A percentile compares a stretch with the other conserved stretches of the same genome.
phyloP scores from a whole-genome alignment of 2,113 vertebrate genomes.

The Micromys minutus region DNA sequence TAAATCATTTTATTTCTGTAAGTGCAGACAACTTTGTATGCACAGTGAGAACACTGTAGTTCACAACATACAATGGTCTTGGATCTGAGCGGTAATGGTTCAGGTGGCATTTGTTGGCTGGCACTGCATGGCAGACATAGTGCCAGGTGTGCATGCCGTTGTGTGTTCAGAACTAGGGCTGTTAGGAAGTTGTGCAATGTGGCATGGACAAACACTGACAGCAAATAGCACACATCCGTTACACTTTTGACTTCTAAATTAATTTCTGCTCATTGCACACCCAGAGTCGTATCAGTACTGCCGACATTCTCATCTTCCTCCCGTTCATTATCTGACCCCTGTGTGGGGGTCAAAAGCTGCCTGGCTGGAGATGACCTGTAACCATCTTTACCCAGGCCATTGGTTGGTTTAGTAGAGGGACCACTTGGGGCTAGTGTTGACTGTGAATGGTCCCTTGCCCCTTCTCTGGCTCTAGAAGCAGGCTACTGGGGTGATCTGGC shows the following conservation, averaged over 20 bases:
- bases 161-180: neutral
- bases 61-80: neutral
- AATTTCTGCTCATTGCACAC: neutral
- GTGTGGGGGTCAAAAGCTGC: neutral
- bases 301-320: neutral
- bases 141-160: neutral
- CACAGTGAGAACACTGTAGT: neutral
- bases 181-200: neutral
- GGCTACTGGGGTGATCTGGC: neutral
- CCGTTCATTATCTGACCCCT: neutral
- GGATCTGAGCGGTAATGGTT: neutral
- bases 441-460: neutral
- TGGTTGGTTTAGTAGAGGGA: neutral
- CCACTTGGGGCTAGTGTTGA: neutral
- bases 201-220: no score
- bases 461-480: neutral
- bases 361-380: neutral
- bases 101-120: neutral
- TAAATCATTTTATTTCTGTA: neutral
- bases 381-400: neutral
- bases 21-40: neutral
- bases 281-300: neutral
- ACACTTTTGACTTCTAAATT: neutral
- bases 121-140: neutral
- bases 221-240: neutral